Conservation (phyloP, 2,113 vertebrate genomes). For the Cebidichthys violaceus region DNA sequence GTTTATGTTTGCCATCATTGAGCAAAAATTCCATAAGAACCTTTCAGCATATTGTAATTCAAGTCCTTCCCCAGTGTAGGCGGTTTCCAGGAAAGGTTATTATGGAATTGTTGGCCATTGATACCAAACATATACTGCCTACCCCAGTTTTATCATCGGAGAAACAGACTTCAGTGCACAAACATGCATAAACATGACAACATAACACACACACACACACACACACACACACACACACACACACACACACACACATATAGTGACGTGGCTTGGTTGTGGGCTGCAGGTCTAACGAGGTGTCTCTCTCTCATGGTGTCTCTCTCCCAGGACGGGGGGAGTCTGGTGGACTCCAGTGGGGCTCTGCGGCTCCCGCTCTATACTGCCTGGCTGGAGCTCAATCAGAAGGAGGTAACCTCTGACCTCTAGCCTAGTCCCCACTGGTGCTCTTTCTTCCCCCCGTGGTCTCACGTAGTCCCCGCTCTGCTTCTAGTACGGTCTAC, state of each 20-base stretch:
- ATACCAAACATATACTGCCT: background rate
- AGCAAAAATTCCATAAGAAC: background rate
- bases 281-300: conserved; percentile 66
- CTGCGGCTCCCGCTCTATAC: conserved; percentile 85
- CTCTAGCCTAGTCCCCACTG: conserved; percentile 76
- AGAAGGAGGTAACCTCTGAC: conserved; percentile 85
- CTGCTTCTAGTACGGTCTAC: conserved; percentile 50
- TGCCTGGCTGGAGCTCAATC: conserved; percentile 87
- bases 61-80: background rate
- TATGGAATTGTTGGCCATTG: background rate
- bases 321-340: conserved; percentile 86
- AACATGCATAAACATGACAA: background rate
- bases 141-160: background rate
- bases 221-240: background rate
- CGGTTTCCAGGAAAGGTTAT: background rate
- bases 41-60: background rate
- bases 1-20: background rate
- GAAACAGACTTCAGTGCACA: background rate
- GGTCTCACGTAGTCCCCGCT: conserved; percentile 49
- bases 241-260: background rate
- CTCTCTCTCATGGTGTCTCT: conserved; percentile 78
- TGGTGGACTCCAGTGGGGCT: conserved; percentile 86
- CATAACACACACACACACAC: conserved; percentile 7
- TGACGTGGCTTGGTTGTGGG: conserved; percentile 49
- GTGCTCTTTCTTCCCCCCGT: conserved; percentile 22